Evolutionary conservation across 2,888 invertebrate genomes (phyloP), one percentile per base, ranked within the genome.

Genomic region (Agapostemon virescens): DNA sequence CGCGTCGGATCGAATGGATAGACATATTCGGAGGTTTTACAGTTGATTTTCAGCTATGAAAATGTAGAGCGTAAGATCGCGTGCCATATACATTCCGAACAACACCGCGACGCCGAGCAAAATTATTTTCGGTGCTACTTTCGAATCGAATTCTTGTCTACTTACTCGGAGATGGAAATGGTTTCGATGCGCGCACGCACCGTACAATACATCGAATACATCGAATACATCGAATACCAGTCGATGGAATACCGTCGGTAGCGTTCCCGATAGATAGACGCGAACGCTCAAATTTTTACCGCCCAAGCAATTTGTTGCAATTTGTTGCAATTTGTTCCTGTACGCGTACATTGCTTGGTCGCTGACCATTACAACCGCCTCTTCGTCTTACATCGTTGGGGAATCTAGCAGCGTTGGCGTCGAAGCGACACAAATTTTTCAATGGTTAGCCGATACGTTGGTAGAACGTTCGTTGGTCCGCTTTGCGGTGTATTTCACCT

Each of bases 301-400:
- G 83, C 79, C 79, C 52, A 67, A 77, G 77, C n/a, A n/a, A n/a
- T n/a, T n/a, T n/a, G n/a, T n/a, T n/a, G n/a, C n/a, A n/a, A n/a
- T n/a, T n/a, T 80, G 80, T 83, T 83, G 67, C 77, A 72, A 79
- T 76, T 69, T 76, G 61, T 72, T 67, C n/a, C 45, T 49, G 11
- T 38, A 7, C 11, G n/a, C n/a, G n/a, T 4, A 1, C 40, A 40
- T 69, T 64, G 20, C 42, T 7, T 42, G 13, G 15, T 23, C 36
- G 40, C 42, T 68, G 61, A 36, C 30, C n/a, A 26, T 42, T 49
- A 61, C n/a, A 61, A 61, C 33, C 11, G 61, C 33, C 15, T 33
- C 33, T 20, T 38, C 69, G 23, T 64, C 13, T n/a, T 49, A 13
- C n/a, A 42, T 6, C 33, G n/a, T 49, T 26, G n/a, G 30, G 68